A percentile compares a stretch with the other conserved stretches of the same genome.
These are phyloP conservation scores for Trachelipus rathkii DNA, from an alignment of 1,140 invertebrate genomes.

Conservation along the genomic window DNA sequence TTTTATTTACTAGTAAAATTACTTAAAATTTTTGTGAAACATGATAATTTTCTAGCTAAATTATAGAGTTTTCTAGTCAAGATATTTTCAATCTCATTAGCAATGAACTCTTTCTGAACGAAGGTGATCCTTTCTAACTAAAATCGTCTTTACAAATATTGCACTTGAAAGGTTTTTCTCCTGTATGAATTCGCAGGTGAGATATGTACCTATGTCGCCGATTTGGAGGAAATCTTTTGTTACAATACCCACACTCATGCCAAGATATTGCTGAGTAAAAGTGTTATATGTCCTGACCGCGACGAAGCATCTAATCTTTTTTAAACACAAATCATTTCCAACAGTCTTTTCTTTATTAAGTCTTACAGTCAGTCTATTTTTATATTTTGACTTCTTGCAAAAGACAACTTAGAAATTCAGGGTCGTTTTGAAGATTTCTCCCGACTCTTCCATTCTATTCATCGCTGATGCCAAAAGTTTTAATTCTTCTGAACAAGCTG, in stretches of 20 bases:
- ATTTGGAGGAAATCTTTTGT: background rate
- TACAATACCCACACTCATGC: background rate
- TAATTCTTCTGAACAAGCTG: background rate
- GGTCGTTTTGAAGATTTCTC: background rate
- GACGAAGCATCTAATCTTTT: background rate
- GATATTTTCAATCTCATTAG: too few relatives aligned
- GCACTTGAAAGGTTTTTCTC: background rate
- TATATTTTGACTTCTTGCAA: slow-evolving; percentile 3
- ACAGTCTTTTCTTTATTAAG: background rate
- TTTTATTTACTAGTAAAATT: too few relatives aligned
- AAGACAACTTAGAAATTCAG: background rate
- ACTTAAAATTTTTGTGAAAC: too few relatives aligned
- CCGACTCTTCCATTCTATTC: background rate
- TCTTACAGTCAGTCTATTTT: background rate
- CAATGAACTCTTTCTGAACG: background rate
- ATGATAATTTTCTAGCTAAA: too few relatives aligned
- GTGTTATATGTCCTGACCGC: background rate
- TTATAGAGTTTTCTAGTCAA: too few relatives aligned
- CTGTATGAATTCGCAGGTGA: background rate
- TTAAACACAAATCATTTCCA: background rate
- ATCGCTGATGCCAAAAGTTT: background rate
- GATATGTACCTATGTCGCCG: background rate
- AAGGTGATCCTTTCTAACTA: background rate
- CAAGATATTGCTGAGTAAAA: background rate
- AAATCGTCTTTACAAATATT: background rate